A percentile compares a stretch with the other conserved stretches of the same genome.
Evolutionary conservation across 1,140 invertebrate genomes (phyloP).

Genomic region (Ylistrum balloti): DNA sequence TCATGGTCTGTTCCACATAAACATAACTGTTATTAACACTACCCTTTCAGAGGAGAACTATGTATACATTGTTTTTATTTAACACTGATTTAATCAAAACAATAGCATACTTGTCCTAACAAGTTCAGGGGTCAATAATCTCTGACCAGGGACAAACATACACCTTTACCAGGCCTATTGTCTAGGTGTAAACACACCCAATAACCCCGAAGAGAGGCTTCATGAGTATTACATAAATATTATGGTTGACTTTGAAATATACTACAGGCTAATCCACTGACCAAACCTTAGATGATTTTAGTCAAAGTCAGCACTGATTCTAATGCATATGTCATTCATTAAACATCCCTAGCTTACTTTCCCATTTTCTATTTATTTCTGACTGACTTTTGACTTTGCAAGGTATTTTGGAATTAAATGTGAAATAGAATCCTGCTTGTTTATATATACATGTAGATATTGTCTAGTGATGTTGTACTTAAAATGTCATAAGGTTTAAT

Average conservation of each 20-base stretch:
- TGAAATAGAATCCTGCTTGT: no score
- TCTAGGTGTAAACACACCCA: not conserved
- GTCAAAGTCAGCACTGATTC: not conserved
- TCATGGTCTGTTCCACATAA: constrained; percentile 4
- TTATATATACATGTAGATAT: no score
- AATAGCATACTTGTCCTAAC: not conserved
- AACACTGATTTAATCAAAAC: not conserved
- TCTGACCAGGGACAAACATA: not conserved
- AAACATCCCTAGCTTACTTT: not conserved
- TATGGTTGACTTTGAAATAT: not conserved
- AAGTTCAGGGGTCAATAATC: constrained; percentile 25
- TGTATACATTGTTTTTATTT: constrained; percentile 16
- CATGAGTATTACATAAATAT: not conserved
- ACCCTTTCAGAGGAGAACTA: not conserved
- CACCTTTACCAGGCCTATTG: constrained; percentile 10
- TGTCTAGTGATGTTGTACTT: no score
- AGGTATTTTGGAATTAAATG: no score
- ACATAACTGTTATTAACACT: not conserved
- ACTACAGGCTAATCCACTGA: not conserved
- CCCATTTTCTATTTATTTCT: not conserved
- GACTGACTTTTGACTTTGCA: no score
- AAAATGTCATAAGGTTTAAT: no score
- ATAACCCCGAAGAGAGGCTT: not conserved
- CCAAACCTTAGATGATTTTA: not conserved
- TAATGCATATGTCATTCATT: no score